phyloP scores from a whole-genome alignment of 2,797 vertebrate genomes.

The Gobionotothen gibberifrons region DNA sequence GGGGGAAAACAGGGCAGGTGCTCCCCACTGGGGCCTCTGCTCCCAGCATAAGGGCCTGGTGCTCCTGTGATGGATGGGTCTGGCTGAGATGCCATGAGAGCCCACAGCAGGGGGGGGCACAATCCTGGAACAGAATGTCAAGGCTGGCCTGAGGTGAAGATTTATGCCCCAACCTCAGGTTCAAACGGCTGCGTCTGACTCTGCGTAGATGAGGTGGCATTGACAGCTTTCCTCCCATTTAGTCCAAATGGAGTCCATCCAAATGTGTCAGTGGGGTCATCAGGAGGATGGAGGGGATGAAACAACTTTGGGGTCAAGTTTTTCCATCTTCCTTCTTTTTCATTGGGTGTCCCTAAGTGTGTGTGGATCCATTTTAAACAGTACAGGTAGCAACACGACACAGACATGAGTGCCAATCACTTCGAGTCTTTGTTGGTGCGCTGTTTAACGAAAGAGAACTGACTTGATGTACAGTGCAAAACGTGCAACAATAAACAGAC shows the following conservation, averaged over 20 bases:
- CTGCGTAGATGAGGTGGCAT: slow-evolving; percentile 54
- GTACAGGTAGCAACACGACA: slow-evolving; percentile 25
- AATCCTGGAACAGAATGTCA: slow-evolving; percentile 80
- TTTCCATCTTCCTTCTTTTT: slow-evolving; percentile 46
- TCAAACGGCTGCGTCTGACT: slow-evolving; percentile 67
- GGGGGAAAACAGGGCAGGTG: slow-evolving; percentile 75
- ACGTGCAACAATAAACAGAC: slow-evolving; percentile 1
- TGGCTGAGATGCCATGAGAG: slow-evolving; percentile 67
- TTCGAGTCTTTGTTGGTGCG: slow-evolving; percentile 6
- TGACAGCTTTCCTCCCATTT: slow-evolving; percentile 58
- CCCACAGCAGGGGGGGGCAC: slow-evolving; percentile 69
- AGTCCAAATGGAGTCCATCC: slow-evolving; percentile 55
- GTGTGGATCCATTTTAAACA: slow-evolving; percentile 32
- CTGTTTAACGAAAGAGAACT: slow-evolving; percentile 1
- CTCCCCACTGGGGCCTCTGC: slow-evolving; percentile 50
- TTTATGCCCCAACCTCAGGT: slow-evolving; percentile 73
- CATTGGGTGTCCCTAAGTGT: slow-evolving; percentile 7
- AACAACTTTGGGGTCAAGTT: slow-evolving; percentile 56
- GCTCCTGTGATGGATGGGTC: slow-evolving; percentile 74
- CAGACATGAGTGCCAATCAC: background rate
- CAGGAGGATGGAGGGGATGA: slow-evolving; percentile 26
- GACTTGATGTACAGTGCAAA: background rate
- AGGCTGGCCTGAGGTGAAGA: slow-evolving; percentile 67
- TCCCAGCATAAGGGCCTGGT: slow-evolving; percentile 45
- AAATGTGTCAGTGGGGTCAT: slow-evolving; percentile 52